Base-by-base conservation (phyloP, 2,113 vertebrate species). In the Cottus gobio region DNA sequence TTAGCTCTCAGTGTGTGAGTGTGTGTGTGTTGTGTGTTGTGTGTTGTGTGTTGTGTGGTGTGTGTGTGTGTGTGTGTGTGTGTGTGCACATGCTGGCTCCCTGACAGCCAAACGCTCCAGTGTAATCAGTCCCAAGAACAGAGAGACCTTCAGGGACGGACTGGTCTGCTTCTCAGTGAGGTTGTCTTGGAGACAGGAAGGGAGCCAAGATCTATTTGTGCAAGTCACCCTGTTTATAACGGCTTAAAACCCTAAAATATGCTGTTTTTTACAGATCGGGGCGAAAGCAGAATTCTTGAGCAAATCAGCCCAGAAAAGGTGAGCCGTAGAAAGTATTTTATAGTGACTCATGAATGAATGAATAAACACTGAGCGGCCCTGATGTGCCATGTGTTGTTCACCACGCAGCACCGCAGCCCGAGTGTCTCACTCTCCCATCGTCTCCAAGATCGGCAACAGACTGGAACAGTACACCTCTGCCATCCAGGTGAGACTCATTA, bases 261-360 rank as follows among this genome's bases (percentile, higher is more conserved):
- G 34, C 2, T 80, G 13, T 36, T 28, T 80, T 24, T 0, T 89
- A 65, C 93, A 99, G 98, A 99, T 99, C 73, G 98, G 98, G 50
- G 97, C 96, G 46, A 95, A 97, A 82, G 97, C 97, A 66, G 97
- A 97, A 82, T 99, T 99, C 89, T 90, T 99, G 91, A 99, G 94
- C 91, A 98, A 97, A 91, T 98, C 96, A 26, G 95, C 95, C 83
- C 96, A 97, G 84, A 99, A 98, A 94, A 98, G 96, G 98, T 99
- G 94, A 95, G 87, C 1, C 1, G 22, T n/a, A 22, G 11, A 63
- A 46, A 11, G 1, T 28, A 1, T 4, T 52, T 42, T 5, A n/a
- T n/a, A 7, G 16, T 58, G 1, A 22, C 37, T 26, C 11, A 56
- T 9, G 11, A 42, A 48, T 20, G 46, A 30, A 31, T 44, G 0